Evolutionary conservation across 2,888 invertebrate genomes (phyloP).

Genomic region (Unio pictorum): DNA sequence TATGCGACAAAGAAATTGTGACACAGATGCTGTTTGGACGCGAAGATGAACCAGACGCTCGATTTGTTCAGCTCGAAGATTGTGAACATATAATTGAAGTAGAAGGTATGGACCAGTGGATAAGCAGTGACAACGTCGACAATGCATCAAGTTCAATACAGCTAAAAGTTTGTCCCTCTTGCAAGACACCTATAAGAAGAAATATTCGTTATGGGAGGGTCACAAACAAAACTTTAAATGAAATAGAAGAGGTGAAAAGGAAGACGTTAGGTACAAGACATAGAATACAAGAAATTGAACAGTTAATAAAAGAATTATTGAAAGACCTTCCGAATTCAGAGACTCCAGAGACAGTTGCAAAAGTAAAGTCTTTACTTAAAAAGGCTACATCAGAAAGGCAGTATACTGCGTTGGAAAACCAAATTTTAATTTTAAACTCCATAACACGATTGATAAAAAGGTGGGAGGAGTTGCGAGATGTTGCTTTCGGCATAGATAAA

Average conservation of each 20-base stretch:
- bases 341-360: background rate
- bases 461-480: constrained; percentile 14
- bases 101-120: constrained; percentile 69
- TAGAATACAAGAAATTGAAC: constrained; percentile 10
- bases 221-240: constrained; percentile 71
- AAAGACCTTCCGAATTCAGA: background rate
- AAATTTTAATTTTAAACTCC: constrained; percentile 13
- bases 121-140: constrained; percentile 57
- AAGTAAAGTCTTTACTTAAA: constrained; percentile 9
- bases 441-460: constrained; percentile 9
- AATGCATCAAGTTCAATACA: constrained; percentile 67
- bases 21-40: constrained; percentile 72
- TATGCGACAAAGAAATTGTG: constrained; percentile 73
- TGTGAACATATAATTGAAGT: constrained; percentile 70
- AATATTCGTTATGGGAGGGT: constrained; percentile 77
- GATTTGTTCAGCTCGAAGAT: constrained; percentile 65
- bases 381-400: constrained; percentile 20
- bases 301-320: constrained; percentile 9
- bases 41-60: constrained; percentile 76
- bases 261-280: constrained; percentile 25
- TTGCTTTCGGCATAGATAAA: constrained; percentile 6
- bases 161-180: constrained; percentile 75
- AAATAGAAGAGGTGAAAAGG: constrained; percentile 67
- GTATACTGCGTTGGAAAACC: constrained; percentile 25
- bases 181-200: constrained; percentile 76